Evolutionary conservation across 2,888 invertebrate genomes (phyloP), one percentile per base, ranked within the genome.

Genomic region (Luffia ferchaultella): DNA sequence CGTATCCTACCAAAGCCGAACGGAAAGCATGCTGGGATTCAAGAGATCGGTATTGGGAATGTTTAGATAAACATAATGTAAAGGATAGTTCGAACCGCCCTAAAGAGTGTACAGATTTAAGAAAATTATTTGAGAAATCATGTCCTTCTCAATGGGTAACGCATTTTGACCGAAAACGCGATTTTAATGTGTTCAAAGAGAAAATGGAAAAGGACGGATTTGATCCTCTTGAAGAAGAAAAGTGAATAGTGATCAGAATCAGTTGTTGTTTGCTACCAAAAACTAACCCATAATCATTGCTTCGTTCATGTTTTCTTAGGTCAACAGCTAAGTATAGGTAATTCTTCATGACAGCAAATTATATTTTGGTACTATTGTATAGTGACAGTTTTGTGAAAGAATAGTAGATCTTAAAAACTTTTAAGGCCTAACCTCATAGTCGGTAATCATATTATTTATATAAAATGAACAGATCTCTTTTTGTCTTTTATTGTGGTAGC

Each of bases 121-220:
- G 94, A 57, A 88, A 90, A 76, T 58, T 88, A 48, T 95, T 91
- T 68, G 93, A 93, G 80, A 85, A 86, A 54, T 88, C 88, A 18
- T 96, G 95, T 67, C 92, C 94, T 1, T 71, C 87, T 1, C 92
- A 93, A 70, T 95, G 96, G 97, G 95, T 97, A 45, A 93, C 93
- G 68, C 96, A 97, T 79, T 97, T 97, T 73, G 96, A 96, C 80
- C 89, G 95, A 62, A 95, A 94, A 76, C 85, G 95, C 64, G 92
- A 92, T 61, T 97, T 93, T 75, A 86, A 95, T 64, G 88, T 92
- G 65, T 97, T 93, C 75, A 95, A 96, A 82, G 90, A 92, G 62
- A 91, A 90, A 85, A 90, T 97, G 73, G 91, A 93, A 65, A 88
- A 90, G 65, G 90, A 92, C 62, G 96, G 95, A 75, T 93, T 89